Conservation (phyloP, 2,888 invertebrate genomes). For the Ophioninae sp. region DNA sequence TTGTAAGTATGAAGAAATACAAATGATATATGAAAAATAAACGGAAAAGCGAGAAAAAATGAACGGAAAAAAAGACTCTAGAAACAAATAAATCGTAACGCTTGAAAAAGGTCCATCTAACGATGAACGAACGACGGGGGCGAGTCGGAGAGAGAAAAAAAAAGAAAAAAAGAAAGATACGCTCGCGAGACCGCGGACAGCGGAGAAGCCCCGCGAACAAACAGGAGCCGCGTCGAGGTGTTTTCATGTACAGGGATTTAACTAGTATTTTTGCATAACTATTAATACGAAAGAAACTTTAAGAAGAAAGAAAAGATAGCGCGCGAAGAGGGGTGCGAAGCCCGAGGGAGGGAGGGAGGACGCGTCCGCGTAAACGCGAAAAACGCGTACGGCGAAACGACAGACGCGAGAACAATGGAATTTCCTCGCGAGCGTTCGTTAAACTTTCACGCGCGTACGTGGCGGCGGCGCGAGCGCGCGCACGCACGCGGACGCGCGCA, state of each 20-base stretch:
- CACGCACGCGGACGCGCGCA: slow-evolving; percentile 71
- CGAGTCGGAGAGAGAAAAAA: no score
- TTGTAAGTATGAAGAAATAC: slow-evolving; percentile 78
- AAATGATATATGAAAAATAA: slow-evolving; percentile 60
- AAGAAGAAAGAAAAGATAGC: slow-evolving; percentile 34
- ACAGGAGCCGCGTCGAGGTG: slow-evolving; percentile 69
- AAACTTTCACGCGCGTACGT: no score
- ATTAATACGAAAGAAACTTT: slow-evolving; percentile 60
- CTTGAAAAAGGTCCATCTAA: slow-evolving; percentile 55
- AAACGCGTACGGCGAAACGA: slow-evolving; percentile 55
- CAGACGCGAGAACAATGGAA: slow-evolving; percentile 44
- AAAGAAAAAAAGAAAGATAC: slow-evolving; percentile 17
- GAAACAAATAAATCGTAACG: slow-evolving; percentile 54
- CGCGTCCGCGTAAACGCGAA: slow-evolving; percentile 33
- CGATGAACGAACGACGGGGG: slow-evolving; percentile 32
- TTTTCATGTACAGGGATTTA: slow-evolving; percentile 79
- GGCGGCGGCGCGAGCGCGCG: no score
- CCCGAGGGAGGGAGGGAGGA: not conserved
- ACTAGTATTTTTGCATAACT: slow-evolving; percentile 80
- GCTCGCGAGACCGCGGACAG: slow-evolving; percentile 38
- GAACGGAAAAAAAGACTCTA: slow-evolving; percentile 63
- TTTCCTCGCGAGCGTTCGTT: slow-evolving; percentile 69
- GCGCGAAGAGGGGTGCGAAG: slow-evolving; percentile 18
- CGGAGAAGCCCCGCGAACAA: slow-evolving; percentile 49
- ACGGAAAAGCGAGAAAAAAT: slow-evolving; percentile 54